Evolutionary conservation across 1,140 invertebrate genomes (phyloP).

Genomic region (Drosophila tsacasi): DNA sequence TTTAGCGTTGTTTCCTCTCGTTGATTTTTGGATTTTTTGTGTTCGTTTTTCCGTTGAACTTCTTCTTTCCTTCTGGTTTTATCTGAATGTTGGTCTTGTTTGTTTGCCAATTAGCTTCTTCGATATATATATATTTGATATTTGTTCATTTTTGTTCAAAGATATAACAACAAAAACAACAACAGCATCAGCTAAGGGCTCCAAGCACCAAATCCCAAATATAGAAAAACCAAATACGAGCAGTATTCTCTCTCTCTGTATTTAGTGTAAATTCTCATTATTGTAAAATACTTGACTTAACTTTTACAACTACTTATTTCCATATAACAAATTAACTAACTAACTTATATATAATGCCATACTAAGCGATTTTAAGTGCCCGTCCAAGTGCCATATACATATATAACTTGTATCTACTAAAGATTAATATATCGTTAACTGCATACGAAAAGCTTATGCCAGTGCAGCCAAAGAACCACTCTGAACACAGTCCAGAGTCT

Average conservation of each 20-base stretch:
- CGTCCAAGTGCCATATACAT: constrained; percentile 11
- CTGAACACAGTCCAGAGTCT: constrained; percentile 33
- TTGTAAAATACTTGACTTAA: constrained; percentile 63
- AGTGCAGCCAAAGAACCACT: constrained; percentile 35
- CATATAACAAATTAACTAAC: constrained; percentile 12
- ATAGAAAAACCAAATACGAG: constrained; percentile 43
- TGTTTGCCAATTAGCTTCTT: constrained; percentile 75
- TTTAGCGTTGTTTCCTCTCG: constrained; percentile 46
- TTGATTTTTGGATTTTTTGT: constrained; percentile 41
- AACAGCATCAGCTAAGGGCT: constrained; percentile 73
- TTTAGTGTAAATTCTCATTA: constrained; percentile 51
- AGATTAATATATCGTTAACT: constrained; percentile 28
- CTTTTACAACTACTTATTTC: constrained; percentile 36
- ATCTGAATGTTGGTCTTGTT: constrained; percentile 69
- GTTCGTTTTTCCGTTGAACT: constrained; percentile 37
- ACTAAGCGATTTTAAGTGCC: constrained; percentile 34
- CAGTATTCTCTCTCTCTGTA: constrained; percentile 45
- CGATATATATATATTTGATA: constrained; percentile 57
- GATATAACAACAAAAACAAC: constrained; percentile 83
- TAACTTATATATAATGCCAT: constrained; percentile 25
- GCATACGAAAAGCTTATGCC: constrained; percentile 46
- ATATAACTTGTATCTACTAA: constrained; percentile 37
- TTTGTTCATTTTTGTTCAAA: constrained; percentile 59
- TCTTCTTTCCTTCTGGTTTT: constrained; percentile 53
- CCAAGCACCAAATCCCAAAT: constrained; percentile 62